phyloP scores from a whole-genome alignment of 2,113 vertebrate species.

The Sturnira hondurensis region DNA sequence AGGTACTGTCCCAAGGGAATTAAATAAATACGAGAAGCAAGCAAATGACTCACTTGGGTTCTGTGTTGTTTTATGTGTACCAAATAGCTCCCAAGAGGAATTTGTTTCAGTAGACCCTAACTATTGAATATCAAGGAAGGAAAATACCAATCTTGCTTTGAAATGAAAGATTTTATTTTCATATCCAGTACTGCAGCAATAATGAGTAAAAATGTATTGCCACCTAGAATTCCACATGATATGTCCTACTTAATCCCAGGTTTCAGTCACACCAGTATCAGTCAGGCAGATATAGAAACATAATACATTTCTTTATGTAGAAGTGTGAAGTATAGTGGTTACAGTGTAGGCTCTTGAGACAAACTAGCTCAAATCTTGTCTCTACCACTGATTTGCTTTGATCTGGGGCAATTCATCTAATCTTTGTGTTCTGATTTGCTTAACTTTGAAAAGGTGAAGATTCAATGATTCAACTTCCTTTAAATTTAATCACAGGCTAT shows the following conservation, averaged over 20 bases:
- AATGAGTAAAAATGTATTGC: background rate
- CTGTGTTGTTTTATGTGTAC: background rate
- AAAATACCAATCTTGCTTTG: background rate
- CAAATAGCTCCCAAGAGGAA: background rate
- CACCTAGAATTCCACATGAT: background rate
- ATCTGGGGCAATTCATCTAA: background rate
- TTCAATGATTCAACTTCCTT: background rate
- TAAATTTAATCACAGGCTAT: background rate
- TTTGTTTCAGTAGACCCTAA: background rate
- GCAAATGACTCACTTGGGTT: background rate
- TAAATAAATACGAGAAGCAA: accelerated
- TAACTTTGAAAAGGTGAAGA: background rate
- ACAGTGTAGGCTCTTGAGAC: background rate
- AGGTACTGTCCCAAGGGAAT: background rate
- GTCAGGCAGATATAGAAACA: background rate
- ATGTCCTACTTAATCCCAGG: background rate
- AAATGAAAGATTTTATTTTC: background rate
- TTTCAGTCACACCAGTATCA: background rate
- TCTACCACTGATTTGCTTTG: background rate
- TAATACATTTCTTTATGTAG: background rate
- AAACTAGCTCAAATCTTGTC: background rate
- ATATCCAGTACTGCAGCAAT: background rate
- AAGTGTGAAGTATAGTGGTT: too few relatives aligned
- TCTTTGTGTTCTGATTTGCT: background rate
- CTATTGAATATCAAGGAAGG: background rate